A percentile compares a stretch with the other conserved stretches of the same genome.
These are phyloP conservation scores for Sphenopsis melanotis DNA, from an alignment of 2,797 vertebrate genomes.

Conservation along the genomic window DNA sequence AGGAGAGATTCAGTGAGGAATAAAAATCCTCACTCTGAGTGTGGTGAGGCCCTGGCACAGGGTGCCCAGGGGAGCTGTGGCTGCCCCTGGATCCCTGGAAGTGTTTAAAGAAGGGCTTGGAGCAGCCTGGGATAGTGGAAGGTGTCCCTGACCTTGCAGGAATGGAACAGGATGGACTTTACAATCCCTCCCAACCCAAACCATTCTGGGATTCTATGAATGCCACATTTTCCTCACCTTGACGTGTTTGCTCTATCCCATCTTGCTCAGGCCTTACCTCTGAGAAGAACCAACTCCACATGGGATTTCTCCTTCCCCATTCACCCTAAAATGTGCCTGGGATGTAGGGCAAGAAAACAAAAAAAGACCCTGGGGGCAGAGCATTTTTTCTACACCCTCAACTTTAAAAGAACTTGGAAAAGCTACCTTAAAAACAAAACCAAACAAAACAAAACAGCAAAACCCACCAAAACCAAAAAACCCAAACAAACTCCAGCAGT, in stretches of 20 bases:
- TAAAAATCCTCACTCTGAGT: not conserved
- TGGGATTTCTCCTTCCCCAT: not conserved
- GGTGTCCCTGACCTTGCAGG: not conserved
- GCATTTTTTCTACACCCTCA: not conserved
- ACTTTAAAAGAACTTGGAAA: not conserved
- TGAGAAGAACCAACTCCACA: not conserved
- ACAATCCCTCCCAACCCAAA: not conserved
- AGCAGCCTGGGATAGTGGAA: not conserved
- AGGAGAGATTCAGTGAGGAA: not conserved
- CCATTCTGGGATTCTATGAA: not conserved
- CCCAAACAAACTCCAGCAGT: not conserved
- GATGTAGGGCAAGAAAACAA: not conserved
- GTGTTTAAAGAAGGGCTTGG: not conserved
- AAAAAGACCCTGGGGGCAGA: not conserved
- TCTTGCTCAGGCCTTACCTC: not conserved
- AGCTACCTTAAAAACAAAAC: not conserved
- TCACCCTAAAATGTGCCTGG: not conserved
- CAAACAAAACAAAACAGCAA: not conserved
- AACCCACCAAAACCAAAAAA: not conserved
- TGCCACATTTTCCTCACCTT: not conserved
- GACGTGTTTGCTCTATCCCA: not conserved
- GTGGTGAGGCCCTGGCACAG: not conserved
- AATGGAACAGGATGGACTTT: not conserved
- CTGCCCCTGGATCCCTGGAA: not conserved
- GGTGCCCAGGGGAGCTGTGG: not conserved